Conservation (phyloP, 35 echinoderm and acorn worm genomes). For the Amphiura filiformis region DNA sequence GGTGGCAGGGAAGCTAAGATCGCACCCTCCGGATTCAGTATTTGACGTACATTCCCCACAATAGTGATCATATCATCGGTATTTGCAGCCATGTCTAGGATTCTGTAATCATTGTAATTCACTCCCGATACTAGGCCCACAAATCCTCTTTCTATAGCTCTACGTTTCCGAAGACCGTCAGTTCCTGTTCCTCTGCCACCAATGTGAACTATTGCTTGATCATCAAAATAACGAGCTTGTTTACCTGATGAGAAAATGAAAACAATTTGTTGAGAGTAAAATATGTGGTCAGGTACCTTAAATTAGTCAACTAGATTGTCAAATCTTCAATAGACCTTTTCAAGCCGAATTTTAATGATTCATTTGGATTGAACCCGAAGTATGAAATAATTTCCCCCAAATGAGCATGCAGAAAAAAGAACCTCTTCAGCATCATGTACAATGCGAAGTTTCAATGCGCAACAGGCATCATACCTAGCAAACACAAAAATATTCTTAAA, state of each 20-base stretch:
- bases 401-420: no score
- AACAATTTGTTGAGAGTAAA: no score
- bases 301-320: no score
- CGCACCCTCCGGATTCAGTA: constrained; percentile 21
- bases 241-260: constrained; percentile 20
- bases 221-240: constrained; percentile 65
- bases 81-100: constrained; percentile 68
- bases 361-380: neutral
- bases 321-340: no score
- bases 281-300: neutral
- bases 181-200: constrained; percentile 43
- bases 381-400: no score
- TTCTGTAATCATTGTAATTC: constrained; percentile 63
- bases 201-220: constrained; percentile 61
- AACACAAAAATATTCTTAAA: no score
- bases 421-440: no score
- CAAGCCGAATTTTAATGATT: neutral
- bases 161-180: constrained; percentile 5
- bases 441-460: no score
- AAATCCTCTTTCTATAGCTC: constrained; percentile 36
- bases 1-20: neutral
- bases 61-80: constrained; percentile 49
- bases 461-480: no score
- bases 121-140: constrained; percentile 68
- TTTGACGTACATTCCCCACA: constrained; percentile 46